phyloP scores from a whole-genome alignment of 2,113 vertebrate species.

The Physeter macrocephalus region DNA sequence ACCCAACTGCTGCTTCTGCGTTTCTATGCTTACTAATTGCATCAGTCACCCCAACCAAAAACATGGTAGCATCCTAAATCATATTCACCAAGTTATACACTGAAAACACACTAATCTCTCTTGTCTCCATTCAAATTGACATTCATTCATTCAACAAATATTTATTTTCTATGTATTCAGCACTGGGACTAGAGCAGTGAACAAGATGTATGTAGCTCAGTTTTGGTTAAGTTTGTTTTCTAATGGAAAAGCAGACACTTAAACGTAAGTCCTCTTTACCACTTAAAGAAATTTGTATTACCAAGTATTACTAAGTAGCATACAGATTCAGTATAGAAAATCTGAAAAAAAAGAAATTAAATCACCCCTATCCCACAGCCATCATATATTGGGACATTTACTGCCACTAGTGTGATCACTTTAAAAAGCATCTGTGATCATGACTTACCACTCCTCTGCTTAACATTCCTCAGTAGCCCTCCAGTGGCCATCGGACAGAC shows the following conservation, averaged over 20 bases:
- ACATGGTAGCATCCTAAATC: not conserved
- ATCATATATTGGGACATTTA: not conserved
- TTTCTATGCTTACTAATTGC: not conserved
- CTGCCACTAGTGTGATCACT: not conserved
- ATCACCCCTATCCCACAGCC: not conserved
- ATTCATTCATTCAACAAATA: not conserved
- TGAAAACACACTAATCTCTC: not conserved
- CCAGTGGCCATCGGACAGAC: not conserved
- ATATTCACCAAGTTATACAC: not conserved
- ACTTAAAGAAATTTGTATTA: not conserved
- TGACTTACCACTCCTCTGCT: not conserved
- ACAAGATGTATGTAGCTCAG: not conserved
- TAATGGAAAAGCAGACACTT: not conserved
- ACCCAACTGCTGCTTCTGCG: not conserved
- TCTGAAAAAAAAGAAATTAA: not conserved
- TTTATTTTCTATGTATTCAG: conserved; percentile 1
- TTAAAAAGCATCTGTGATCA: not conserved
- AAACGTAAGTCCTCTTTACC: not conserved
- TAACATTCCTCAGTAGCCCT: not conserved
- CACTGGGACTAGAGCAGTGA: not conserved
- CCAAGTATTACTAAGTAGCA: not conserved
- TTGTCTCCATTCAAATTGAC: not conserved
- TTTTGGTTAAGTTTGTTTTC: conserved; percentile 25
- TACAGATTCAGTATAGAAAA: not conserved
- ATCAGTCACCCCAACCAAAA: not conserved